Conservation (phyloP, 2,797 vertebrate genomes). For the Macropodus opercularis region DNA sequence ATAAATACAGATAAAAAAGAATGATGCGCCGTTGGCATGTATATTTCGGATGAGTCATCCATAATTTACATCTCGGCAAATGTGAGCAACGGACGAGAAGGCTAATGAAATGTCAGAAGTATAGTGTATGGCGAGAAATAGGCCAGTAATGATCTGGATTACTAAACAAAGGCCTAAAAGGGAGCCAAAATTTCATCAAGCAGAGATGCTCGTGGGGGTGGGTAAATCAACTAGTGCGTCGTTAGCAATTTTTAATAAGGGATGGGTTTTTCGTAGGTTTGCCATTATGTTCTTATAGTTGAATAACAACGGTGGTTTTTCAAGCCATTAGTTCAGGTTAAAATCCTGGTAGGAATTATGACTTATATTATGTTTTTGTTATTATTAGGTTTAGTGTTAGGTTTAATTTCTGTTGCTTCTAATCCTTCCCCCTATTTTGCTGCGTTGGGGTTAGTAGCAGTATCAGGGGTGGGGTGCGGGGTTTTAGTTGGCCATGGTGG, state of each 20-base stretch:
- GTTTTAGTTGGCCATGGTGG: background rate
- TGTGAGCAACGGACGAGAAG: constrained; percentile 42
- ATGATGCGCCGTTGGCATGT: constrained; percentile 45
- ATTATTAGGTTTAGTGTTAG: background rate
- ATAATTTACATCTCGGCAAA: constrained; percentile 58
- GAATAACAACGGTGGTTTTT: constrained; percentile 73
- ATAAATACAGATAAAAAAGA: constrained; percentile 71
- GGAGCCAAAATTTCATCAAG: constrained; percentile 69
- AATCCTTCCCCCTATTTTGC: constrained; percentile 61
- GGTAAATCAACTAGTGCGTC: constrained; percentile 41
- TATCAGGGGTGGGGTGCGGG: constrained; percentile 9
- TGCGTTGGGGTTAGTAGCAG: constrained; percentile 20
- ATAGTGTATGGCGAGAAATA: constrained; percentile 64
- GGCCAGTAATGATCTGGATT: background rate
- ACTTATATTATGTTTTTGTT: constrained; percentile 23
- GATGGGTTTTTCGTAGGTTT: constrained; percentile 63
- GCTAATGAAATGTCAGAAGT: constrained; percentile 43
- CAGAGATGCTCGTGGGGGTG: constrained; percentile 26
- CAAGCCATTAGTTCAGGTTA: constrained; percentile 62
- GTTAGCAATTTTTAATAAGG: constrained; percentile 51
- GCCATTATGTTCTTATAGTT: constrained; percentile 70
- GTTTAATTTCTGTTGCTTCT: constrained; percentile 34
- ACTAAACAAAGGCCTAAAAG: constrained; percentile 24
- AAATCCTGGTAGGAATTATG: constrained; percentile 56
- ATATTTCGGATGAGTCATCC: constrained; percentile 54